Conservation (phyloP, 2,113 vertebrate species). For the Etheostoma cragini region DNA sequence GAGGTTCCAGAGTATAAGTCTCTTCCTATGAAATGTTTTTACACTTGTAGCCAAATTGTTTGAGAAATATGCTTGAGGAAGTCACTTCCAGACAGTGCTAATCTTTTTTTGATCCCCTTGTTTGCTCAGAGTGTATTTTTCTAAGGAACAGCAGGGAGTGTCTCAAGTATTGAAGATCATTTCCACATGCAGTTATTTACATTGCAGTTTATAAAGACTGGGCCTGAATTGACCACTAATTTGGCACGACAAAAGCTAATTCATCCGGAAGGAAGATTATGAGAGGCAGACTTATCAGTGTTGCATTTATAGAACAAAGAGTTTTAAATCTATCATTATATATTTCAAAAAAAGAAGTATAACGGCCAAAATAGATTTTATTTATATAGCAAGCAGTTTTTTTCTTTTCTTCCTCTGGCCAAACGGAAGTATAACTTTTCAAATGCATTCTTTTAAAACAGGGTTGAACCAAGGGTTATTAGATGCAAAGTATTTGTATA, state of each 20-base stretch:
- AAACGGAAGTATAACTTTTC: conserved; percentile 56
- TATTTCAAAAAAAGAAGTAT: conserved; percentile 63
- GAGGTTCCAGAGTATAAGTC: conserved; percentile 13
- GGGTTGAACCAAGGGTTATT: conserved; percentile 73
- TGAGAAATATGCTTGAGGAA: conserved; percentile 35
- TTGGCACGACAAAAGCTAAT: conserved; percentile 39
- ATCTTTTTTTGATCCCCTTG: conserved; percentile 18
- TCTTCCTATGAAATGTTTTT: conserved; percentile 23
- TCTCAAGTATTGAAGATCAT: conserved; percentile 67
- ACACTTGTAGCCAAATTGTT: conserved; percentile 38
- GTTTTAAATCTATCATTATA: conserved; percentile 74
- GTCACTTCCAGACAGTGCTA: conserved; percentile 66
- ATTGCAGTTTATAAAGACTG: conserved; percentile 32
- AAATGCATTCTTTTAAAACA: conserved; percentile 71
- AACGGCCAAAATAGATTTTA: conserved; percentile 78
- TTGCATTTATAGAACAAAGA: conserved; percentile 73
- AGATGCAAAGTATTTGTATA: conserved; percentile 78
- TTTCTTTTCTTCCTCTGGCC: conserved; percentile 35
- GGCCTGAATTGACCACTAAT: conserved; percentile 37
- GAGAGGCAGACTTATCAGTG: conserved; percentile 59
- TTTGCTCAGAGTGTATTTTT: conserved; percentile 62
- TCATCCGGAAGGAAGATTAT: conserved; percentile 24
- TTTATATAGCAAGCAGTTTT: conserved; percentile 77
- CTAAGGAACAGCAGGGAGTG: conserved; percentile 71
- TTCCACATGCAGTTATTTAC: conserved; percentile 57